phyloP scores from a whole-genome alignment of 2,113 vertebrate species.

The Nothocercus julius region DNA sequence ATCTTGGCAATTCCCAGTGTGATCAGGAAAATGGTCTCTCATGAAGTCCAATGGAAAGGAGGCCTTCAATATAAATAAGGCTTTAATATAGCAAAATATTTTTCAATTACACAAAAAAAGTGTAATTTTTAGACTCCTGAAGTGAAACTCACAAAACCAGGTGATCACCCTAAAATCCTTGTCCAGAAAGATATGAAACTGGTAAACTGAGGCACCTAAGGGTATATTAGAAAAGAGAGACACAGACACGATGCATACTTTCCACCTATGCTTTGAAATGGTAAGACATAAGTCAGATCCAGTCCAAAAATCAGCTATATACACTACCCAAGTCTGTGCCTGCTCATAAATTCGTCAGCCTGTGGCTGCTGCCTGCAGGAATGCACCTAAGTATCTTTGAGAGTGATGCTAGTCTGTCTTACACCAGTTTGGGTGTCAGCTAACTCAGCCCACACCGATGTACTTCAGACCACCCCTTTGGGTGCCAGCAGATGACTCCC shows the following conservation, averaged over 20 bases:
- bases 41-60: background rate
- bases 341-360: background rate
- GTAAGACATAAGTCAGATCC: background rate
- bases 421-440: background rate
- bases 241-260: background rate
- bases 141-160: background rate
- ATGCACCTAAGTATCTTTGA: background rate
- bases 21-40: background rate
- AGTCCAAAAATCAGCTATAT: background rate
- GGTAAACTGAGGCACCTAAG: background rate
- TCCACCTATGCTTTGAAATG: background rate
- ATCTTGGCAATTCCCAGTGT: background rate
- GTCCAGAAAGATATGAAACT: background rate
- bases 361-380: background rate
- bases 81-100: background rate
- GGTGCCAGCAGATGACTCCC: background rate
- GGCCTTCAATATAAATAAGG: background rate
- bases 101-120: too few relatives aligned
- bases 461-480: background rate
- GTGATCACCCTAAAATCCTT: background rate
- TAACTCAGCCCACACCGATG: background rate
- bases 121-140: background rate
- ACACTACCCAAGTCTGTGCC: background rate
- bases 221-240: background rate
- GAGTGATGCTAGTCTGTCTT: background rate